These are phyloP conservation scores for Vannuccia rotundouncinata DNA, from an alignment of 2,888 invertebrate species.

Conservation along the genomic window DNA sequence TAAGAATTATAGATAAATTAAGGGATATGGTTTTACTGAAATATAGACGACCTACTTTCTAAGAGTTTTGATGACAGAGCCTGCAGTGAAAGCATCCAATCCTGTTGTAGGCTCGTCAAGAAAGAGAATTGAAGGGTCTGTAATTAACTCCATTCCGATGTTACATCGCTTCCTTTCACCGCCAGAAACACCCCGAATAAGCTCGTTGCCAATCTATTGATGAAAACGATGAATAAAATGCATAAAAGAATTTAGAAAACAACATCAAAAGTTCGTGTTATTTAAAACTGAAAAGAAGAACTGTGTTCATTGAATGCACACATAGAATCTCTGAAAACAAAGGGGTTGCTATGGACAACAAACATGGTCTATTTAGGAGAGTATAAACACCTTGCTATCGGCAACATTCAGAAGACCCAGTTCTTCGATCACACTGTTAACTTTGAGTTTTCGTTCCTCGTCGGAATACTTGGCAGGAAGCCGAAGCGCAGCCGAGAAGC, in stretches of 20 bases:
- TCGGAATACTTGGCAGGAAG: slow-evolving; percentile 44
- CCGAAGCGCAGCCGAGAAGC: slow-evolving; percentile 53
- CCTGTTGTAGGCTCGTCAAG: slow-evolving; percentile 58
- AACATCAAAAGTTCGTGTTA: no score
- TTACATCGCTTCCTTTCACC: slow-evolving; percentile 56
- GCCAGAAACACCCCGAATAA: slow-evolving; percentile 56
- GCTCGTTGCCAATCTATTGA: slow-evolving; percentile 50
- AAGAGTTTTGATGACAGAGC: slow-evolving; percentile 53
- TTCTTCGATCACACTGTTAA: slow-evolving; percentile 50
- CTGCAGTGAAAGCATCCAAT: slow-evolving; percentile 55
- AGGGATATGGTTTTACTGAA: no score
- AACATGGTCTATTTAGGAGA: no score
- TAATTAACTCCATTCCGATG: slow-evolving; percentile 57
- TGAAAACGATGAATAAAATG: slow-evolving; percentile 21
- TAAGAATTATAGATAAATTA: no score
- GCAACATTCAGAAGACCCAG: slow-evolving; percentile 51
- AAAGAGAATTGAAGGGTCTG: slow-evolving; percentile 53
- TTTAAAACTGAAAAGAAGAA: no score
- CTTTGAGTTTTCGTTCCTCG: slow-evolving; percentile 44
- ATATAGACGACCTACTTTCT: slow-evolving; percentile 48
- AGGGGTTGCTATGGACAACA: no score
- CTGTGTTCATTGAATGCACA: no score
- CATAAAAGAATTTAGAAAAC: background rate
- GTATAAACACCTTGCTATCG: slow-evolving; percentile 49
- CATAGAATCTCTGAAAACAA: no score